Evolutionary conservation across 1,140 invertebrate species (phyloP).

Genomic region (Drosophila bifasciata): DNA sequence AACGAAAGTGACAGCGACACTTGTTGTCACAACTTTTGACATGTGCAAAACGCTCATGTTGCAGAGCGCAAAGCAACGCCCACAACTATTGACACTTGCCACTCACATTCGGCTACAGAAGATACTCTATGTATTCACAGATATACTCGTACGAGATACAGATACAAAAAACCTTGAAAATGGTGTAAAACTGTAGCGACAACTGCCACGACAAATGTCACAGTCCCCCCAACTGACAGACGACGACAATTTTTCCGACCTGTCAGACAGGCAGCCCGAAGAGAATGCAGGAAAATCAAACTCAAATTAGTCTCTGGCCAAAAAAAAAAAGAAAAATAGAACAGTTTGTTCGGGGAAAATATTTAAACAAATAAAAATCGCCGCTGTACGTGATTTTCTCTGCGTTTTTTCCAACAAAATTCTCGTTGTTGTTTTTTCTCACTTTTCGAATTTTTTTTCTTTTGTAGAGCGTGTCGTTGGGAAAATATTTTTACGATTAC

Average conservation of each 20-base stretch:
- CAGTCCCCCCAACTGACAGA: slow-evolving; percentile 69
- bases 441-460: slow-evolving; percentile 25
- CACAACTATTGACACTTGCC: slow-evolving; percentile 77
- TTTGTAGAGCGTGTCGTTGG: slow-evolving; percentile 70
- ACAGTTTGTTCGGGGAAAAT: slow-evolving; percentile 54
- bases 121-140: too few relatives aligned
- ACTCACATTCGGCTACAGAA: slow-evolving; percentile 46
- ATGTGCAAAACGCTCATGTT: slow-evolving; percentile 56
- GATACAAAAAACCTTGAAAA: slow-evolving; percentile 64
- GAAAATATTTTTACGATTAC: slow-evolving; percentile 80
- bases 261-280: slow-evolving; percentile 49
- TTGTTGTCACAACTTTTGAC: slow-evolving; percentile 76
- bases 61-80: slow-evolving; percentile 47
- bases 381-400: slow-evolving; percentile 73
- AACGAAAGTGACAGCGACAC: slow-evolving; percentile 53
- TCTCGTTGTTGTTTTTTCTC: slow-evolving; percentile 19
- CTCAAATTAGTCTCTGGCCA: slow-evolving; percentile 63
- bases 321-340: slow-evolving; percentile 35
- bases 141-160: not conserved
- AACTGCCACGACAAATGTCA: slow-evolving; percentile 72
- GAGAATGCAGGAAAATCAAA: slow-evolving; percentile 47
- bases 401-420: slow-evolving; percentile 71
- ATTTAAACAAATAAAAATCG: slow-evolving; percentile 82
- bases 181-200: slow-evolving; percentile 67
- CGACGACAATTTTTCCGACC: slow-evolving; percentile 60